Percentiles rank a stretch among this genome's conserved stretches.
These are phyloP conservation scores for Nycticorax nycticorax DNA, from an alignment of 2,113 vertebrate species.

Conservation along the genomic window DNA sequence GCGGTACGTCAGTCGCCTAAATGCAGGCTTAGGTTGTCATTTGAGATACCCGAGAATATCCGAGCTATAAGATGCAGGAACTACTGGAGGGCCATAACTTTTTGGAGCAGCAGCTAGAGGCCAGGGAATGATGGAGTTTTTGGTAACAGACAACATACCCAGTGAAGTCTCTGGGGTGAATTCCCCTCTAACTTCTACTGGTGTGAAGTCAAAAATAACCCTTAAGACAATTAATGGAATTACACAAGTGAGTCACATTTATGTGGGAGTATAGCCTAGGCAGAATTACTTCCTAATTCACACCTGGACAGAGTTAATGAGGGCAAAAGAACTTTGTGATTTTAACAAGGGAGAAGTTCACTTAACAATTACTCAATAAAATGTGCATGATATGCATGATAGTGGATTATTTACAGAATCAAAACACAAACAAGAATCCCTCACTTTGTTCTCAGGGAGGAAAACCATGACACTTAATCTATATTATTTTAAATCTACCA, in stretches of 20 bases:
- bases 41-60: not conserved
- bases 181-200: not conserved
- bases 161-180: not conserved
- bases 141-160: not conserved
- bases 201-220: not conserved
- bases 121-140: not conserved
- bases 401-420: not conserved
- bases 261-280: not conserved
- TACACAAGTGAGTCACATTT: not conserved
- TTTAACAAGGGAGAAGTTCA: not conserved
- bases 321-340: not conserved
- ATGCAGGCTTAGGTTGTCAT: not conserved
- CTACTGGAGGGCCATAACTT: not conserved
- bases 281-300: not conserved
- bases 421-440: not conserved
- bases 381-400: not conserved
- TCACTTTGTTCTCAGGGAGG: not conserved
- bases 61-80: not conserved
- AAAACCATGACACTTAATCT: not conserved
- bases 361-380: not conserved
- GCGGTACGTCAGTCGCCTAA: not conserved
- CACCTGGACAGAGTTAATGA: not conserved
- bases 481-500: constrained; percentile 20
- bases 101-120: not conserved
- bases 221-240: not conserved